Evolutionary conservation across 2,113 vertebrate species (phyloP), one percentile per base, ranked within the genome.

Genomic region (Smithornis capensis): DNA sequence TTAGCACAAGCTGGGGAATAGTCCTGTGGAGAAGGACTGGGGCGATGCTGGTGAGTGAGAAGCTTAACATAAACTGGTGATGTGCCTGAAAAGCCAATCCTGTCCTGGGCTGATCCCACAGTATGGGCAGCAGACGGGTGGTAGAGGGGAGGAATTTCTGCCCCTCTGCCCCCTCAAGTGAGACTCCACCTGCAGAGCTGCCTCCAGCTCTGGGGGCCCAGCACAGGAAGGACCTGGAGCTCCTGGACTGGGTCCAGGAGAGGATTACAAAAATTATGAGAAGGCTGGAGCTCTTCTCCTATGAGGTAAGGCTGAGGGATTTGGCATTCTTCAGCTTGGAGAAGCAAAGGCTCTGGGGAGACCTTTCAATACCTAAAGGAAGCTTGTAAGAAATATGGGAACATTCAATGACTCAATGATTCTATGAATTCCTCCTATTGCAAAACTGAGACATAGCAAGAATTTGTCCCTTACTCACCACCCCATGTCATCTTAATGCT

Each of bases 1-100:
- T 8, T 40, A 56, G 19, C 53, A 3, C 21, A 40, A 12, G 25
- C 24, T 8, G 9, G 16, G 18, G 62, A 53, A 62, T 45, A 53
- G 38, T 16, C 13, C n/a, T 31, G 45, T 29, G 62, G 53, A 59
- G 62, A 53, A 47, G 28, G n/a, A 44, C 7, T 19, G 59, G 8
- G 27, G 6, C 15, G 9, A 40, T 19, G 31, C 29, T 73, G n/a
- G 4, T 42, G 31, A 47, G 8, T 59, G n/a, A 73, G 74, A 47
- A 57, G 29, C 8, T 80, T 18, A 33, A 0, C 0, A 0, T 29
- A 33, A 45, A 8, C 57, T 3, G 1, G 6, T 12, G 56, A 4
- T 31, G 38, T 14, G 19, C 29, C 37, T 23, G 37, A 27, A 53
- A 64, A n/a, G 37, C 47, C 40, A 62, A 1, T 4, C 2, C 2